Percentiles rank a stretch among this genome's conserved stretches.
Evolutionary conservation across 2,888 invertebrate species (phyloP).

Genomic region (Meganola albula): DNA sequence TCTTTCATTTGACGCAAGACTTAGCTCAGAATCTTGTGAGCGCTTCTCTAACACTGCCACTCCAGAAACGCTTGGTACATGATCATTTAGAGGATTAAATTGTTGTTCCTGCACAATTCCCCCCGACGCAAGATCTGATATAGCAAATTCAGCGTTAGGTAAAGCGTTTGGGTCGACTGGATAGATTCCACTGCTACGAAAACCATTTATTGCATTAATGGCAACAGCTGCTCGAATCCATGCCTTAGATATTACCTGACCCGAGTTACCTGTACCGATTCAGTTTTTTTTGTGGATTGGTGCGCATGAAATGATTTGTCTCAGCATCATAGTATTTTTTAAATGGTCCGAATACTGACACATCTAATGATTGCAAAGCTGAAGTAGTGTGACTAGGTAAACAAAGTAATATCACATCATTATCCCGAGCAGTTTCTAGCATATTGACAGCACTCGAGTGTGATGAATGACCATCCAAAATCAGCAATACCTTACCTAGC

Average conservation of each 20-base stretch:
- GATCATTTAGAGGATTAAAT: too few relatives aligned
- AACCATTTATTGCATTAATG: constrained; percentile 23
- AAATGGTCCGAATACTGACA: constrained; percentile 22
- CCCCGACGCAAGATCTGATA: too few relatives aligned
- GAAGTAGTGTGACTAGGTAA: constrained; percentile 26
- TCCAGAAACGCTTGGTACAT: too few relatives aligned
- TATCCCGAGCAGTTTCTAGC: constrained; percentile 6
- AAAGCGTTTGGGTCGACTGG: constrained; percentile 19
- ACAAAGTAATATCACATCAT: constrained; percentile 21
- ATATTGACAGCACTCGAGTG: constrained; percentile 1
- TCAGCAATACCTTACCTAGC: constrained; percentile 3
- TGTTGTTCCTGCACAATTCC: too few relatives aligned
- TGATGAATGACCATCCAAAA: constrained; percentile 3
- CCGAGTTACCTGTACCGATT: constrained; percentile 20
- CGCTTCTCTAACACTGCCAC: too few relatives aligned
- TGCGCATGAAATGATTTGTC: constrained; percentile 19
- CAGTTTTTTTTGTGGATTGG: constrained; percentile 20
- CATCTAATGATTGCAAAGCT: constrained; percentile 20
- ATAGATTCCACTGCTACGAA: constrained; percentile 23
- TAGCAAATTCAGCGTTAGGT: constrained; percentile 17
- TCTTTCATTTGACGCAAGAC: too few relatives aligned
- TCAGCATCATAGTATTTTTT: constrained; percentile 22
- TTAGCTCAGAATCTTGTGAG: too few relatives aligned
- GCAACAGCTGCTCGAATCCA: constrained; percentile 22
- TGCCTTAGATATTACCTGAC: constrained; percentile 16